Evolutionary conservation across 1,140 invertebrate species (phyloP).

Genomic region (Drosophila simulans): DNA sequence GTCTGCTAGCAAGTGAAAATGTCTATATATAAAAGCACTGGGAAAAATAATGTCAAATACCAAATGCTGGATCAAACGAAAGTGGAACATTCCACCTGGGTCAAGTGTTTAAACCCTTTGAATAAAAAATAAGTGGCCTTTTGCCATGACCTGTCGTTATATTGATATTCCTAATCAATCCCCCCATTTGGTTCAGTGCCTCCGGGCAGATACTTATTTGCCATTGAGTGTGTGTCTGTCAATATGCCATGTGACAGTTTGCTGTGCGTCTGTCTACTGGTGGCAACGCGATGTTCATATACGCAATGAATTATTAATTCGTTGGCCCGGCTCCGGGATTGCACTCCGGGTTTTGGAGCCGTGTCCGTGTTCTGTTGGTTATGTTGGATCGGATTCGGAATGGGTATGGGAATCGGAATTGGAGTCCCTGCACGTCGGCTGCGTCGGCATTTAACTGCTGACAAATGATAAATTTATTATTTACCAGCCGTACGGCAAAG

Average conservation of each 20-base stretch:
- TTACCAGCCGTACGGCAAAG: constrained; percentile 58
- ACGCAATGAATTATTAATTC: constrained; percentile 83
- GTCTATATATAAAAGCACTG: constrained; percentile 18
- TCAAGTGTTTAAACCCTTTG: no score
- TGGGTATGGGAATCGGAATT: constrained; percentile 5
- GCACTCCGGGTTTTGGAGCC: constrained; percentile 15
- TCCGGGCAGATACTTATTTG: background rate
- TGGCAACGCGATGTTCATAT: constrained; percentile 72
- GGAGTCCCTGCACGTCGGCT: constrained; percentile 43
- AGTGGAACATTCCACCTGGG: background rate
- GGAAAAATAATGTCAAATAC: background rate
- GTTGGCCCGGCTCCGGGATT: constrained; percentile 55
- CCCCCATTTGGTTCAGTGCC: background rate
- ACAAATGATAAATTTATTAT: constrained; percentile 84
- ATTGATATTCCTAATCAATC: background rate
- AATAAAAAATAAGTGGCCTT: no score
- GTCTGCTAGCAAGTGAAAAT: constrained; percentile 40
- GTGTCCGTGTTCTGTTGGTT: constrained; percentile 46
- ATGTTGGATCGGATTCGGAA: constrained; percentile 26
- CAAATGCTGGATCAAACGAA: background rate
- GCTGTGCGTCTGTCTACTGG: constrained; percentile 54
- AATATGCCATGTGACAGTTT: constrained; percentile 73
- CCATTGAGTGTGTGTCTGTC: constrained; percentile 44
- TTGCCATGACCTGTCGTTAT: background rate
- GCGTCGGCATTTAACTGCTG: constrained; percentile 75